Evolutionary conservation across 2,797 vertebrate species (phyloP), one percentile per base, ranked within the genome.

Genomic region (Alectoris magna): DNA sequence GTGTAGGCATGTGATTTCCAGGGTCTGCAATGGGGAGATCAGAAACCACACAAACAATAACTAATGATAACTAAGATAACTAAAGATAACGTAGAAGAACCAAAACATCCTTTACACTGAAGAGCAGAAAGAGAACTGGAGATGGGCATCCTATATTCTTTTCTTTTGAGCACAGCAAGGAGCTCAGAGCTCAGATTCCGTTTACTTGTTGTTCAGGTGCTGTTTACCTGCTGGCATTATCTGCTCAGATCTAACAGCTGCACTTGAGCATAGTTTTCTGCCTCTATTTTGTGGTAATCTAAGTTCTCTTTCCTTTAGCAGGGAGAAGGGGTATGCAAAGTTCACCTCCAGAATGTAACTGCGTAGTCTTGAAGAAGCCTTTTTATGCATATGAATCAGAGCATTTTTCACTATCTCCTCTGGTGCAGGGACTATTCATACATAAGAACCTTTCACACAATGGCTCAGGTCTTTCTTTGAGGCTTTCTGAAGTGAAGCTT

Each of bases 351-450:
- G 38, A 31, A 16, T 64, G 11, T 21, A 82, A 67, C 4, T 10
- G 15, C 11, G 19, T 55, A 55, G 39, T 67, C 13, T 6, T 68
- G 77, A 31, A 89, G 53, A 23, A 82, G 8, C 2, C 16, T 60
- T 85, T 95, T 87, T 62, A 66, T 17, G 82, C 27, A 49, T 64
- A 90, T 58, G 34, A 29, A 56, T 75, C 46, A 88, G 89, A 76
- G 10, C 12, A 7, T 5, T 90, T 77, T 83, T 81, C 46, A 6
- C 2, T 36, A 4, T 66, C 31, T 67, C 74, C 24, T 75, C 48
- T 74, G 49, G 41, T 11, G 7, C 16, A 71, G 49, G 23, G 51
- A 74, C 41, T 87, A 17, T 75, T 86, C 83, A 11, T 91, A 49
- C 14, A 23, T 58, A 44, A 41, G 56, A 44, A 59, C n/a, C 69